Conservation (phyloP, 1,140 invertebrate species). For the Drosophila persimilis region DNA sequence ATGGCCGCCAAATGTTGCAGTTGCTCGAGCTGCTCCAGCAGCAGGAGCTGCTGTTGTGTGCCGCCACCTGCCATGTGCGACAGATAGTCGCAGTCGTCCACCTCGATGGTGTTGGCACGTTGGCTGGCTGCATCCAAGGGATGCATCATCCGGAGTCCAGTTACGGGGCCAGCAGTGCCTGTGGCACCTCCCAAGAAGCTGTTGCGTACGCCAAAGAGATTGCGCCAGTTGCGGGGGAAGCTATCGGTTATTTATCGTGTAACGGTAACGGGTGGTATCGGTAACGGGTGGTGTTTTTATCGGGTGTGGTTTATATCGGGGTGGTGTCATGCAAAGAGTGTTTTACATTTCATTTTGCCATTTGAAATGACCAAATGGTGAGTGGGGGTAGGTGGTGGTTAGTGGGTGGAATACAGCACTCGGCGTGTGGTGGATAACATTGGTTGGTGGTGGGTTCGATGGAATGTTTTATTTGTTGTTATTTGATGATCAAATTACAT, state of each 20-base stretch:
- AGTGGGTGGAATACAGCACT: constrained; percentile 7
- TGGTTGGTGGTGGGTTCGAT: constrained; percentile 9
- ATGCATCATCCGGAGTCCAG: constrained; percentile 48
- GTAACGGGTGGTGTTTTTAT: constrained; percentile 15
- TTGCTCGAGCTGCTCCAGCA: constrained; percentile 77
- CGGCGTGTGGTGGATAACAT: constrained; percentile 20
- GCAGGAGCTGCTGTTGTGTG: constrained; percentile 61
- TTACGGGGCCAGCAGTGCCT: constrained; percentile 46
- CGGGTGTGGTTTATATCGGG: constrained; percentile 6
- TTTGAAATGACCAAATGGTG: constrained; percentile 17
- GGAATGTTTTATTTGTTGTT: constrained; percentile 7
- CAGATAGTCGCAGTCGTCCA: constrained; percentile 78
- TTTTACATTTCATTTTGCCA: background rate
- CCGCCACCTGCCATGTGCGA: constrained; percentile 30
- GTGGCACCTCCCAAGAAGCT: constrained; percentile 44
- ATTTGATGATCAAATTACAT: too few species aligned
- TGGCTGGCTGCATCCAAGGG: constrained; percentile 57
- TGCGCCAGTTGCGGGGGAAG: constrained; percentile 78
- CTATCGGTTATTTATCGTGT: constrained; percentile 60
- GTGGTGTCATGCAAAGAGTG: constrained; percentile 29
- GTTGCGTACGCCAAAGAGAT: constrained; percentile 58
- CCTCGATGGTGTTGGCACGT: constrained; percentile 80
- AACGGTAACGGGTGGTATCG: constrained; percentile 30
- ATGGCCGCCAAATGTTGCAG: constrained; percentile 72
- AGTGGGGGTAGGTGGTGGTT: too few species aligned